Conservation (phyloP, 92 coral and sea anemone species). For the Phymanthus crucifer region DNA sequence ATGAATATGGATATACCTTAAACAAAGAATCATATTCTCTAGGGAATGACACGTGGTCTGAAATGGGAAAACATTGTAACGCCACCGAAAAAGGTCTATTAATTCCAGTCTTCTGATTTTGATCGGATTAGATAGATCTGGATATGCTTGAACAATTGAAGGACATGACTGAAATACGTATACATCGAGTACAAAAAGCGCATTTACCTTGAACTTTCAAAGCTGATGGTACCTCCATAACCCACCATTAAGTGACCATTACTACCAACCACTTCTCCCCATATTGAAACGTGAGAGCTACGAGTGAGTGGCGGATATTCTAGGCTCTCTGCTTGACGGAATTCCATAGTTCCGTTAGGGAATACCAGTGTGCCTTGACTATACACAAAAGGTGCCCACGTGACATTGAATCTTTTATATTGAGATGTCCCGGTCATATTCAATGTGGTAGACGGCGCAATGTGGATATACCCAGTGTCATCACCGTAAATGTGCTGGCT, state of each 20-base stretch:
- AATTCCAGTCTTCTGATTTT: background rate
- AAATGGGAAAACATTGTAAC: no score
- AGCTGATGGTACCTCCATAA: slow-evolving; percentile 60
- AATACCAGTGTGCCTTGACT: slow-evolving; percentile 51
- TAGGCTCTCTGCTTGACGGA: slow-evolving; percentile 57
- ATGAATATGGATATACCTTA: no score
- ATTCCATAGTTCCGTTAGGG: slow-evolving; percentile 73
- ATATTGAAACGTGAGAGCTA: slow-evolving; percentile 57
- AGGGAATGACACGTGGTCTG: no score
- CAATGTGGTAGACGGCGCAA: slow-evolving; percentile 60
- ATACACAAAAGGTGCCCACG: slow-evolving; percentile 73
- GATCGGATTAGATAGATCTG: background rate
- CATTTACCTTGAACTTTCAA: slow-evolving; percentile 35
- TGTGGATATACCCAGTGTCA: slow-evolving; percentile 73
- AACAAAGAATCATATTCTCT: no score
- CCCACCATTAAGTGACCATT: slow-evolving; percentile 66
- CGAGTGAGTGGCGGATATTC: slow-evolving; percentile 49
- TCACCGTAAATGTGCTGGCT: slow-evolving; percentile 55
- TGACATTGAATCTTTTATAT: slow-evolving; percentile 63
- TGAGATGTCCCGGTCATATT: slow-evolving; percentile 62
- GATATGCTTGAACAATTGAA: no score
- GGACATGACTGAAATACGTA: no score
- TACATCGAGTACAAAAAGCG: background rate
- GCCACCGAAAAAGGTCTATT: no score
- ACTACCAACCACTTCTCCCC: slow-evolving; percentile 68